These are phyloP conservation scores for Elegia similella DNA, from an alignment of 2,888 invertebrate species.

Conservation along the genomic window DNA sequence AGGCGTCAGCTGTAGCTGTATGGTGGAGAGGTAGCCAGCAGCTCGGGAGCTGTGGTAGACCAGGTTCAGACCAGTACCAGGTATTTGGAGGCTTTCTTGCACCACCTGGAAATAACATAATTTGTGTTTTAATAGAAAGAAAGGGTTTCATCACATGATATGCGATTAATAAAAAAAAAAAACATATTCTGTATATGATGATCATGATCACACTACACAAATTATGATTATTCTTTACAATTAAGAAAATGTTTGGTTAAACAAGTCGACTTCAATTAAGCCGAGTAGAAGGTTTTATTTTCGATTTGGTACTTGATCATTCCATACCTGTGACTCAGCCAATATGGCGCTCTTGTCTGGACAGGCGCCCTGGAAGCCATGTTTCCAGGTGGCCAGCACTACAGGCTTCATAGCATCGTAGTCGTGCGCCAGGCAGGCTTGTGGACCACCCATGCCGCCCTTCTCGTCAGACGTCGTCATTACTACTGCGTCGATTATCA, in stretches of 20 bases:
- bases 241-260: no score
- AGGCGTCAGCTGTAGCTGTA: constrained; percentile 94
- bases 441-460: constrained; percentile 83
- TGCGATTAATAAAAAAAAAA: no score
- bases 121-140: no score
- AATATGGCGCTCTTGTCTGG: constrained; percentile 94
- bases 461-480: constrained; percentile 93
- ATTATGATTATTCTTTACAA: no score
- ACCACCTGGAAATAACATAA: constrained; percentile 88
- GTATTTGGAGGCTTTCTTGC: constrained; percentile 96
- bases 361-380: constrained; percentile 97
- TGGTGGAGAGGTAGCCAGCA: constrained; percentile 95
- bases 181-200: no score
- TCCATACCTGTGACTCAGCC: constrained; percentile 89
- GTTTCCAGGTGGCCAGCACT: constrained; percentile 96
- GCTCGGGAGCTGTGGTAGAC: constrained; percentile 98
- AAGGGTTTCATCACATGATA: no score
- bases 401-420: constrained; percentile 97
- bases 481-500: constrained; percentile 93
- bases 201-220: no score
- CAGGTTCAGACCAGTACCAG: constrained; percentile 96
- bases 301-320: no score
- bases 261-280: no score
- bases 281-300: no score
- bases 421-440: constrained; percentile 93